These are phyloP conservation scores for Arctocebus calabarensis DNA, from an alignment of 2,797 vertebrate genomes.

Conservation along the genomic window DNA sequence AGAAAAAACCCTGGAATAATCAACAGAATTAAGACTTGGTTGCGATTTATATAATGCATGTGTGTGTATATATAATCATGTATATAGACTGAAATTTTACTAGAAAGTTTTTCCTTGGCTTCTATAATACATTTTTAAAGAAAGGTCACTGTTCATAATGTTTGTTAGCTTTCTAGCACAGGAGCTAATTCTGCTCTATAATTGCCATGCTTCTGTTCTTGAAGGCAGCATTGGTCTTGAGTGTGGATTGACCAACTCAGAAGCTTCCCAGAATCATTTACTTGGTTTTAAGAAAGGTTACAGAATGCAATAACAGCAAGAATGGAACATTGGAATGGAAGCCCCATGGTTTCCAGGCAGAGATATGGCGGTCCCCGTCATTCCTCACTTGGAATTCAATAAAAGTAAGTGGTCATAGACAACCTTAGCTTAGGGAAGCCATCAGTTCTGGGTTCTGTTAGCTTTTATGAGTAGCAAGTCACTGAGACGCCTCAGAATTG, in stretches of 20 bases:
- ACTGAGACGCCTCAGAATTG: background rate
- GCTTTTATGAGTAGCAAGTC: background rate
- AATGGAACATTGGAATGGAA: background rate
- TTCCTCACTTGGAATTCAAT: background rate
- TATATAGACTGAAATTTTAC: background rate
- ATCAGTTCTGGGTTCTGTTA: background rate
- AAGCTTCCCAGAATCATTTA: background rate
- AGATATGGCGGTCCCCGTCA: background rate
- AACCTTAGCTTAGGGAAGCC: background rate
- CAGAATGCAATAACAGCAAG: background rate
- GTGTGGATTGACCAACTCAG: background rate
- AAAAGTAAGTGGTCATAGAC: background rate
- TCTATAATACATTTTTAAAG: background rate
- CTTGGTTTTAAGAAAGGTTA: background rate
- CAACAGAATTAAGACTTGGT: background rate
- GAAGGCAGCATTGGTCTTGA: background rate
- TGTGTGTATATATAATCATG: background rate
- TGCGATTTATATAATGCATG: background rate
- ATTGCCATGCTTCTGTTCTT: background rate
- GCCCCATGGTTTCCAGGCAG: background rate
- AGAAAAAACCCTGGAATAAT: background rate
- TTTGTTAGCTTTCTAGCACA: background rate
- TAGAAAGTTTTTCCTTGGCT: constrained; percentile 1
- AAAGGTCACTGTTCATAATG: background rate
- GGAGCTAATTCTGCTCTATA: background rate